A percentile compares a stretch with the other conserved stretches of the same genome.
These are phyloP conservation scores for Mesitornis unicolor DNA, from an alignment of 2,113 vertebrate genomes.

Conservation along the genomic window DNA sequence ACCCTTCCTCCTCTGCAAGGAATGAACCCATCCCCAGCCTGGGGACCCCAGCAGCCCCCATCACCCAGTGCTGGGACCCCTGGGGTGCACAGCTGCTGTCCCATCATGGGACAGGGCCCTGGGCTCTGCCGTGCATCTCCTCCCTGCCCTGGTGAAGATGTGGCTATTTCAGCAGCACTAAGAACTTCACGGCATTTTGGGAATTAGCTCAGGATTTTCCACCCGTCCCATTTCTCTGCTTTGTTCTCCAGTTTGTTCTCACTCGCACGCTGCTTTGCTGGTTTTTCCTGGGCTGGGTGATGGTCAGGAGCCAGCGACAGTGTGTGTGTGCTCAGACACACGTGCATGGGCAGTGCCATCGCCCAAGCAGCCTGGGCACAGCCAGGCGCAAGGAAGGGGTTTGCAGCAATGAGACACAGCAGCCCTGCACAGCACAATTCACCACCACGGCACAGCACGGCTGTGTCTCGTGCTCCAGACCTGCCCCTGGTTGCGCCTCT, in stretches of 20 bases:
- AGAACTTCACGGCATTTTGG: not conserved
- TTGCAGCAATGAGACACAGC: too few relatives aligned
- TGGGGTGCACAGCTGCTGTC: fast-evolving
- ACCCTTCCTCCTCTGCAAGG: not conserved
- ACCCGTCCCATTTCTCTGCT: not conserved
- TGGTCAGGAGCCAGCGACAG: not conserved
- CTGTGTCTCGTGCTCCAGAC: too few relatives aligned
- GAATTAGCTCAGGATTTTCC: not conserved
- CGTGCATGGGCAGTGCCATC: fast-evolving
- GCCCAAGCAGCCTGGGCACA: too few relatives aligned
- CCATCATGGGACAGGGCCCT: fast-evolving
- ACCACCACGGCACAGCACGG: fast-evolving
- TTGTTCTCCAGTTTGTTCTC: not conserved
- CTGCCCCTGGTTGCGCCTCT: too few relatives aligned
- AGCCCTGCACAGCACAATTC: fast-evolving
- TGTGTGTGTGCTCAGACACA: fast-evolving
- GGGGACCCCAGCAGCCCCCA: not conserved
- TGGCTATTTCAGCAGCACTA: not conserved
- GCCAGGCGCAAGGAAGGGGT: too few relatives aligned
- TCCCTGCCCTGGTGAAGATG: not conserved
- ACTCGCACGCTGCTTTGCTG: fast-evolving
- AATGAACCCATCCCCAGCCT: not conserved
- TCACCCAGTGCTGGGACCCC: not conserved
- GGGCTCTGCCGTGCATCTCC: fast-evolving
- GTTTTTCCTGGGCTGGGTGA: not conserved